Evolutionary conservation across 2,888 invertebrate species (phyloP).

Genomic region (Drepanosiphum platanoidis): DNA sequence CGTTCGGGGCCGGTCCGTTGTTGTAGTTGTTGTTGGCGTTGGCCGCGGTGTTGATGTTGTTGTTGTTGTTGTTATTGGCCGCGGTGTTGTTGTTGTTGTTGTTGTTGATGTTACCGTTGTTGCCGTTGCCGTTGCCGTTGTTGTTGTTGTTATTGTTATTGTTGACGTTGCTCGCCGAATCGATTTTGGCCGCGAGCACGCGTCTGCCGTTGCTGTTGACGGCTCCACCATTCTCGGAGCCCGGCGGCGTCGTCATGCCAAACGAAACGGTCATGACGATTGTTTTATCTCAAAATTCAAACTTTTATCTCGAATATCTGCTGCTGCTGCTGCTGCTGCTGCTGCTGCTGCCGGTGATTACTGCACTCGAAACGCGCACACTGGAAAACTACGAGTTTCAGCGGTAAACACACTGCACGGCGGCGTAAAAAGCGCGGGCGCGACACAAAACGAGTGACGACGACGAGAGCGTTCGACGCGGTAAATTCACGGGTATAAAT

Average conservation of each 20-base stretch:
- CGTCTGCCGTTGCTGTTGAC: slow-evolving; percentile 26
- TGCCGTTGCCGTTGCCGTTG: not conserved
- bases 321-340: not conserved
- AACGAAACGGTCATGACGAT: slow-evolving; percentile 50
- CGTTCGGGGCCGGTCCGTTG: not conserved
- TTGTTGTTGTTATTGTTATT: slow-evolving; percentile 39
- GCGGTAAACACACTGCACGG: no score
- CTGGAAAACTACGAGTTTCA: no score
- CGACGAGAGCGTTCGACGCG: not conserved
- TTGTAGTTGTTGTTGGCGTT: not conserved
- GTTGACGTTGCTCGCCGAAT: slow-evolving; percentile 43
- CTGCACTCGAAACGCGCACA: not conserved
- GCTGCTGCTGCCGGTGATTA: not conserved
- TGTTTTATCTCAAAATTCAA: not conserved
- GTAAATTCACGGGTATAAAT: no score
- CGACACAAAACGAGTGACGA: no score
- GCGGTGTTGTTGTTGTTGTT: not conserved
- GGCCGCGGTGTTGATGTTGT: no score
- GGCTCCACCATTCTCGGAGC: slow-evolving; percentile 11
- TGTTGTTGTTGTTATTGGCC: slow-evolving; percentile 46
- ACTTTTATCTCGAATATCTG: no score
- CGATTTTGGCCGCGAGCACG: slow-evolving; percentile 33
- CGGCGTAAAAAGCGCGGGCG: not conserved
- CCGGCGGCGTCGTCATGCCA: slow-evolving; percentile 21
- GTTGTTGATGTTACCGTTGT: slow-evolving; percentile 11